Evolutionary conservation across 2,888 invertebrate species (phyloP), one percentile per base, ranked within the genome.

Genomic region (Dilophus febrilis): DNA sequence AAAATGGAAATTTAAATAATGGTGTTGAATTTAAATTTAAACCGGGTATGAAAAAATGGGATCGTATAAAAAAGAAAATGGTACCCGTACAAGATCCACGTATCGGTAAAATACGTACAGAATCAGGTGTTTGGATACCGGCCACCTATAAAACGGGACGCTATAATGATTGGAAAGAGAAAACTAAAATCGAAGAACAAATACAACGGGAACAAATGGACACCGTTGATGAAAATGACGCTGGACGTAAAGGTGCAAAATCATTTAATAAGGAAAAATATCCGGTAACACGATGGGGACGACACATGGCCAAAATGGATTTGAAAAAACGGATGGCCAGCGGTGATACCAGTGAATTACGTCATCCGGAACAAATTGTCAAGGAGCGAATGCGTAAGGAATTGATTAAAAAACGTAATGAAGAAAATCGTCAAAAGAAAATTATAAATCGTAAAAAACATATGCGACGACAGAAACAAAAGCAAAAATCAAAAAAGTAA

Each of bases 41-140:
- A 38, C 69, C 67, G 3, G 72, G 74, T 45, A 60, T 73, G 48
- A 74, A 77, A 54, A 78, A 76, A 55, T 94, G 97, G 97, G 95
- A 97, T 66, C 72, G 91, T 37, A 90, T 91, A 57, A 80, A 85
- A 61, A 97, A 95, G 72, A 94, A 88, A 66, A 92, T 90, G 79
- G 79, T 97, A 27, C 70, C 75, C 19, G 70, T 58, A 4, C 54
- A 58, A 43, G 59, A 56, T 53, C 57, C 56, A 4, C 74, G 74
- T 48, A 61, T 64, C 17, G 80, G 79, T 40, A 87, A 83, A 64
- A 92, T 98, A 47, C 79, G 81, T 51, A 95, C 95, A 0, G 98
- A 98, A 65, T 91, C 91, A 44, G 98, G 95, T 14, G 78, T 74
- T 0, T 87, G 88, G 76, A 90, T 98, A 50, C 82, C 94, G 1